Evolutionary conservation across 2,113 vertebrate species (phyloP).

Genomic region (Glaucidium brasilianum): DNA sequence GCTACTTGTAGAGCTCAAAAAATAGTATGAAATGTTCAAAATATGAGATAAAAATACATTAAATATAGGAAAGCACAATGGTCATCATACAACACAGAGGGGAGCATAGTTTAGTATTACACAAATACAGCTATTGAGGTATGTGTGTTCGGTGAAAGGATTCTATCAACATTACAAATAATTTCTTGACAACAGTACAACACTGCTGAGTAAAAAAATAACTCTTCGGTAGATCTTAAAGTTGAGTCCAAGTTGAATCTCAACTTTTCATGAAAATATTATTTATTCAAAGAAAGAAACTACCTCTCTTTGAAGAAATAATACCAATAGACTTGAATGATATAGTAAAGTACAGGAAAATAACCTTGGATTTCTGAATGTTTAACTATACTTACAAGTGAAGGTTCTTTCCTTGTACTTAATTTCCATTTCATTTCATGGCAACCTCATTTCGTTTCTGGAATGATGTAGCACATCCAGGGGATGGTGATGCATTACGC

Average conservation of each 20-base stretch:
- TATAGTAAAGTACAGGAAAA: background rate
- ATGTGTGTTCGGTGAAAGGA: background rate
- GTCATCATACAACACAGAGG: background rate
- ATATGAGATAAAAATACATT: background rate
- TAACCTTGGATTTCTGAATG: background rate
- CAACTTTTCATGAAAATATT: background rate
- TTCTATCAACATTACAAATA: background rate
- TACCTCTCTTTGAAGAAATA: conserved; percentile 53
- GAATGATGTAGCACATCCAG: background rate
- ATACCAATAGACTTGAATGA: background rate
- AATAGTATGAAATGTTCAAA: background rate
- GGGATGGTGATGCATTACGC: background rate
- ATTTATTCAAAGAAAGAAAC: conserved; percentile 45
- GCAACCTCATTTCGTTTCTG: background rate
- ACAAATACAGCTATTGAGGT: background rate
- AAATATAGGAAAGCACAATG: background rate
- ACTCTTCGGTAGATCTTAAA: background rate
- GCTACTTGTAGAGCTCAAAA: background rate
- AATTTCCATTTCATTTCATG: background rate
- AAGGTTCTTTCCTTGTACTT: background rate
- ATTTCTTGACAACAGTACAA: background rate
- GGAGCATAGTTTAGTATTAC: background rate
- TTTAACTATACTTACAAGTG: background rate
- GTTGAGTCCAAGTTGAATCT: background rate
- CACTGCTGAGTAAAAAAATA: background rate